A percentile compares a stretch with the other conserved stretches of the same genome.
phyloP scores from a whole-genome alignment of 2,888 invertebrate genomes.

The Formica aserva region DNA sequence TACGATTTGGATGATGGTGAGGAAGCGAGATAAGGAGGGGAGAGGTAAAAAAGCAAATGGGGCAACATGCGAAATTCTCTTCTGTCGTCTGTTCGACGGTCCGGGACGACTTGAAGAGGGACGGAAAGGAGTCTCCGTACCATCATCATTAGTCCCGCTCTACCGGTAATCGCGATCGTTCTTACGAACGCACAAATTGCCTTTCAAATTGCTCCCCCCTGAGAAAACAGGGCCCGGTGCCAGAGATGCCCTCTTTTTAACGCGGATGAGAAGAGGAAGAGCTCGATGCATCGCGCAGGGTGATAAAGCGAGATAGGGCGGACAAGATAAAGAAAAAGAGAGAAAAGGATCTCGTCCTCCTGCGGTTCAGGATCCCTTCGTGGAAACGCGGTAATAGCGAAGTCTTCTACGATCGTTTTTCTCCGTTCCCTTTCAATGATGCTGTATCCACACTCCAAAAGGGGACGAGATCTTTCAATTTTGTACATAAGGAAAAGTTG shows the following conservation, averaged over 20 bases:
- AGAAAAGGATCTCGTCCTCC: slow-evolving; percentile 59
- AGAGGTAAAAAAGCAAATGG: slow-evolving; percentile 51
- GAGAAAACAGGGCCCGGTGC: slow-evolving; percentile 73
- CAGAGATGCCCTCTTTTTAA: slow-evolving; percentile 76
- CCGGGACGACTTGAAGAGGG: slow-evolving; percentile 59
- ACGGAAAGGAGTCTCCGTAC: slow-evolving; percentile 56
- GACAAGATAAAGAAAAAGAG: slow-evolving; percentile 34
- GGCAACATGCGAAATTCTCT: slow-evolving; percentile 63
- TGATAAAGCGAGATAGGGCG: slow-evolving; percentile 52
- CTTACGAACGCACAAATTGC: slow-evolving; percentile 78
- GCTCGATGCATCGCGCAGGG: slow-evolving; percentile 15
- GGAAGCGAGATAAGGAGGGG: neutral
- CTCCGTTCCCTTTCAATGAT: slow-evolving; percentile 57
- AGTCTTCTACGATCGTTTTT: slow-evolving; percentile 65
- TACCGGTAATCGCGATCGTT: slow-evolving; percentile 78
- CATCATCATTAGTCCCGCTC: slow-evolving; percentile 79
- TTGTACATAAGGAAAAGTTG: slow-evolving; percentile 62
- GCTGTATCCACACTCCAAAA: slow-evolving; percentile 37
- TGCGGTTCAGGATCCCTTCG: slow-evolving; percentile 68
- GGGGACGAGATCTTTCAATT: slow-evolving; percentile 61
- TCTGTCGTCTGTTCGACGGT: slow-evolving; percentile 66
- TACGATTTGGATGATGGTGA: neutral
- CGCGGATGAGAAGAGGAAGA: slow-evolving; percentile 57
- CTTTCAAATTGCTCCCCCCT: slow-evolving; percentile 76
- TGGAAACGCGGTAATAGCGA: slow-evolving; percentile 71